A percentile compares a stretch with the other conserved stretches of the same genome.
Conservation (phyloP, 64 coral and sea anemone species). For the Porites australiensis region DNA sequence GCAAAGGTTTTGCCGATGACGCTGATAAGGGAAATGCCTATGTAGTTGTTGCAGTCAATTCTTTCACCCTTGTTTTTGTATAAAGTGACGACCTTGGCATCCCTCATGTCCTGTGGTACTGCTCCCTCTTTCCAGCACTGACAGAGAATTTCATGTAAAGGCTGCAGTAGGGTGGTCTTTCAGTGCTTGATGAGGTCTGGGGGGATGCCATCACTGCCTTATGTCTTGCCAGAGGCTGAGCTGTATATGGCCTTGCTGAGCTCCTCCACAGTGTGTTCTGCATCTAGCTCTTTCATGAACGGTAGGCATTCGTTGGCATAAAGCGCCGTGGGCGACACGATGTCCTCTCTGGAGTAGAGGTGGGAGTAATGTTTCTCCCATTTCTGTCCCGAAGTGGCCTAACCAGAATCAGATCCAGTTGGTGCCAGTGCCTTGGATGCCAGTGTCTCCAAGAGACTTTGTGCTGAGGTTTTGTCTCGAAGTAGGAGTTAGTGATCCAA, state of each 20-base stretch:
- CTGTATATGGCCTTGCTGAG: conserved; percentile 56
- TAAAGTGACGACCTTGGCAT: neutral
- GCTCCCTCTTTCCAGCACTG: conserved; percentile 37
- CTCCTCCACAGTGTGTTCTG: neutral
- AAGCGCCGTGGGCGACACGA: neutral
- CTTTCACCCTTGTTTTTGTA: no score
- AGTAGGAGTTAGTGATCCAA: conserved; percentile 35
- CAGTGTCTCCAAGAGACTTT: conserved; percentile 28
- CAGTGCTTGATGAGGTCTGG: conserved; percentile 55
- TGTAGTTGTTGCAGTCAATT: no score
- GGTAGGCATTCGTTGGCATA: conserved; percentile 7
- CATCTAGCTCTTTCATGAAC: neutral
- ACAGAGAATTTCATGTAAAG: conserved; percentile 33
- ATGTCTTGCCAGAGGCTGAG: conserved; percentile 27
- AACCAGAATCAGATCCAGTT: conserved; percentile 25
- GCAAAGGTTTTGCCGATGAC: neutral
- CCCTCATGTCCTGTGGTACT: conserved; percentile 43
- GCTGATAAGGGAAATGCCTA: neutral
- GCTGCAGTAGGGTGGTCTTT: conserved; percentile 24
- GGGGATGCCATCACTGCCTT: conserved; percentile 42
- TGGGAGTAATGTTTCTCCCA: conserved; percentile 70
- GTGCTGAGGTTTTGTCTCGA: conserved; percentile 50
- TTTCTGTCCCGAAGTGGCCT: conserved; percentile 16
- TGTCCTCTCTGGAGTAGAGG: conserved; percentile 41
- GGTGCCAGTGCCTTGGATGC: neutral